Conservation (phyloP, 1,140 invertebrate genomes). For the Drosophila baimaii region DNA sequence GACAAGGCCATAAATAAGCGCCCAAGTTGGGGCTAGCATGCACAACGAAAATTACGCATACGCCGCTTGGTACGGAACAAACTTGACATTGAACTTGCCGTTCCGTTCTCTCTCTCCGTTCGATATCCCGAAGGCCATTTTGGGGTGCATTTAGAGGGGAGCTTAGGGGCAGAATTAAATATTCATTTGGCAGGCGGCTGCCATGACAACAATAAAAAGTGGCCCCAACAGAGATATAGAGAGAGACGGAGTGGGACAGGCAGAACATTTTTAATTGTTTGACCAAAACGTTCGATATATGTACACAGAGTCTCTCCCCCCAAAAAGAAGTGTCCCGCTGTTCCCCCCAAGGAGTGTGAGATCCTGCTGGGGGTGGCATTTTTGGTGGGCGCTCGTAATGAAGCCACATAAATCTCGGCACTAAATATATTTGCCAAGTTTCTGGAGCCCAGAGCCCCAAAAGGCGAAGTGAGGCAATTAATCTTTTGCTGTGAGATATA, state of each 20-base stretch:
- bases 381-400: slow-evolving; percentile 51
- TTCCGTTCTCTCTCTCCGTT: slow-evolving; percentile 6
- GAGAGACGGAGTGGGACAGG: slow-evolving; percentile 17
- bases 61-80: slow-evolving; percentile 41
- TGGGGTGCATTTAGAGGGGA: slow-evolving; percentile 9
- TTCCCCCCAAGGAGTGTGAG: neutral
- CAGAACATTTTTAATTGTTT: slow-evolving; percentile 72
- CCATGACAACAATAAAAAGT: slow-evolving; percentile 72
- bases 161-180: slow-evolving; percentile 56
- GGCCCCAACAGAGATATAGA: slow-evolving; percentile 28
- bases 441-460: slow-evolving; percentile 24
- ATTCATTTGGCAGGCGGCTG: slow-evolving; percentile 68
- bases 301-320: slow-evolving; percentile 4
- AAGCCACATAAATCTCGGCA: slow-evolving; percentile 79
- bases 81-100: slow-evolving; percentile 74
- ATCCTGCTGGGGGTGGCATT: neutral
- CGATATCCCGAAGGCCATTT: slow-evolving; percentile 62
- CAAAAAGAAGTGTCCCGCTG: slow-evolving; percentile 8
- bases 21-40: slow-evolving; percentile 8
- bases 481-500: slow-evolving; percentile 58
- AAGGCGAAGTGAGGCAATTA: slow-evolving; percentile 64
- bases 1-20: slow-evolving; percentile 60
- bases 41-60: slow-evolving; percentile 62
- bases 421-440: slow-evolving; percentile 77
- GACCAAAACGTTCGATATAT: slow-evolving; percentile 52